Conservation (phyloP, 2,888 invertebrate species). For the Papilio gigon region DNA sequence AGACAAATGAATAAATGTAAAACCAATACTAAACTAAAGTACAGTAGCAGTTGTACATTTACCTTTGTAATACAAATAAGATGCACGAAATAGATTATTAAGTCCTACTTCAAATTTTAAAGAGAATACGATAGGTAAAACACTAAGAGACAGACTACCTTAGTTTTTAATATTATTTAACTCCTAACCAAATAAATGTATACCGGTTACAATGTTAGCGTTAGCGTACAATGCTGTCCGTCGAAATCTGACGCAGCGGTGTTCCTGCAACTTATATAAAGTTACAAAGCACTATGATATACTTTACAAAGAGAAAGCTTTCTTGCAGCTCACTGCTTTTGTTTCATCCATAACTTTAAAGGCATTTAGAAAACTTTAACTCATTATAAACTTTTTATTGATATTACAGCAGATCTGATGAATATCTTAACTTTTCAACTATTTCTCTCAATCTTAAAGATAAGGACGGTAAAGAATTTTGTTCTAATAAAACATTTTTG, state of each 20-base stretch:
- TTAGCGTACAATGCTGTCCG: neutral
- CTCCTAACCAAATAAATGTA: neutral
- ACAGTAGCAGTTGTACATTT: neutral
- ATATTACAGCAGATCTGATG: neutral
- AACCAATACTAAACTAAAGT: neutral
- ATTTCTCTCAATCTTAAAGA: neutral
- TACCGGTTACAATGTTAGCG: too few species aligned
- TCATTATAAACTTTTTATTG: neutral
- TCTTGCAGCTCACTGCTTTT: neutral
- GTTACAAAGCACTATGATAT: constrained; percentile 1
- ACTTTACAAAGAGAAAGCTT: neutral
- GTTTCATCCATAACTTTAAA: neutral
- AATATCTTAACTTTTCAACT: neutral
- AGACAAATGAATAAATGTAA: too few species aligned
- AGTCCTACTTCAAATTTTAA: neutral
- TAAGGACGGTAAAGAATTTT: too few species aligned
- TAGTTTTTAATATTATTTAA: neutral
- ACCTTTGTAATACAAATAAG: too few species aligned
- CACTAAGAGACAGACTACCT: neutral
- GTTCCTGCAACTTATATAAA: constrained; percentile 1
- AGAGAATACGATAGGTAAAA: neutral
- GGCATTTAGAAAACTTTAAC: neutral
- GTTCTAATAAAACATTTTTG: too few species aligned
- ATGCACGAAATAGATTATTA: neutral
- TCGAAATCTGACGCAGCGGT: constrained; percentile 6